Base-by-base conservation (phyloP, 2,888 invertebrate species). In the Anodontia alba region DNA sequence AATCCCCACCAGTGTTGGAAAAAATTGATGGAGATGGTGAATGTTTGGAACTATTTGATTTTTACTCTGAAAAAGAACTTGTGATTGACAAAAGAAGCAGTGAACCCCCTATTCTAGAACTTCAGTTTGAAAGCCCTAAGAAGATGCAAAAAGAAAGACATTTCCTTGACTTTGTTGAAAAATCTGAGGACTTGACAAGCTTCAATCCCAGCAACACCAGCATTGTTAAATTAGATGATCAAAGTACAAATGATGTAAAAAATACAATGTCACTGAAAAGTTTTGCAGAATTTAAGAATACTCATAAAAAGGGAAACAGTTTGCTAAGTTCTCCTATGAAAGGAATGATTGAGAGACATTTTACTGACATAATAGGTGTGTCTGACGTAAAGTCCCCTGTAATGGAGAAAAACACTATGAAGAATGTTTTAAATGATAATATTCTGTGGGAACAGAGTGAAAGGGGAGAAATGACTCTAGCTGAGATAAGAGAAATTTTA, bases 101-200 rank as follows among this genome's bases (percentile, higher is more conserved):
- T 62, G 62, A 17, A 17, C 62, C 62, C 5, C 62, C 62, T 29
- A 8, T 62, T 33, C 23, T 62, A 33, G 62, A 62, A 33, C 31
- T 62, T 3, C 62, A 62, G 62, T 62, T 62, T 62, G 62, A 62
- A n/a, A 62, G 62, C 20, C 62, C 62, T 17, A 51, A 70, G 54
- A 82, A 81, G 69, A 46, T 38, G 20, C 51, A 54, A 43, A 31
- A 49, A 42, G 86, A 87, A 70, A 82, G 87, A 78, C 87, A 87
- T 83, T 87, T 87, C 69, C 71, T 83, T 23, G 87, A 87, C 74
- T 73, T 84, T 49, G 76, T 86, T 54, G 38, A 80, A 69, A 29
- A 46, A 57, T 23, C 5, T 8, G 38, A 38, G 5, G 38, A 38
- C 38, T 38, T 38, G 5, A n/a, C n/a, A n/a, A n/a, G n/a, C n/a